phyloP scores from a whole-genome alignment of 2,113 vertebrate species.

The Amphiprion percula region DNA sequence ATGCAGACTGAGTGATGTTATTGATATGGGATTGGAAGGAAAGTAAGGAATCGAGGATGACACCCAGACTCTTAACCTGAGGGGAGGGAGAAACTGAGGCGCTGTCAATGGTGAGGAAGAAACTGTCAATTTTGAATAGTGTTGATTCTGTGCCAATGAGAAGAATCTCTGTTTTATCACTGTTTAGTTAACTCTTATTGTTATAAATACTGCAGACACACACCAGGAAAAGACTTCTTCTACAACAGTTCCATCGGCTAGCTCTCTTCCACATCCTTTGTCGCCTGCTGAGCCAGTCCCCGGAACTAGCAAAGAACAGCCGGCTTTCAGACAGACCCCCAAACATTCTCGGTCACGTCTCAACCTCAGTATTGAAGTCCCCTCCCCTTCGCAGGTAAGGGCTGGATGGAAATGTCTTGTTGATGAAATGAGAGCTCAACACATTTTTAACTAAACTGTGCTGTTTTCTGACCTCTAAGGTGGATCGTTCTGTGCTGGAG shows the following conservation, averaged over 20 bases:
- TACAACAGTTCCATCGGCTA: constrained; percentile 69
- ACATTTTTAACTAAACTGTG: background rate
- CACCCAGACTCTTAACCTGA: no score
- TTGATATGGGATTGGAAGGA: no score
- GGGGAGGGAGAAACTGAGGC: no score
- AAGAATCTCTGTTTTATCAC: no score
- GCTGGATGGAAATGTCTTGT: background rate
- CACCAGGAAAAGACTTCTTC: constrained; percentile 81
- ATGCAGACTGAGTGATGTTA: no score
- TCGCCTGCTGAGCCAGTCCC: constrained; percentile 80
- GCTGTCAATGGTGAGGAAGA: no score
- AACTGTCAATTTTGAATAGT: background rate
- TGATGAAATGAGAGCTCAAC: background rate
- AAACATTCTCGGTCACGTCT: constrained; percentile 85
- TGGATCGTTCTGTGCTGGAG: constrained; percentile 94
- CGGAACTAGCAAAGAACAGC: constrained; percentile 82
- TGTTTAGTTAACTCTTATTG: background rate
- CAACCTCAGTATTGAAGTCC: constrained; percentile 94
- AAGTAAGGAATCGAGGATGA: no score
- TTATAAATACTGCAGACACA: constrained; percentile 73
- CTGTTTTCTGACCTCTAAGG: constrained; percentile 76
- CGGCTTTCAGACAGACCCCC: constrained; percentile 80
- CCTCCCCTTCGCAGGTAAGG: constrained; percentile 94
- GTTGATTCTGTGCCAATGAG: no score
- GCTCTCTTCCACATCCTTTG: constrained; percentile 63